Conservation (phyloP, 2,113 vertebrate genomes). For the Mirounga angustirostris region DNA sequence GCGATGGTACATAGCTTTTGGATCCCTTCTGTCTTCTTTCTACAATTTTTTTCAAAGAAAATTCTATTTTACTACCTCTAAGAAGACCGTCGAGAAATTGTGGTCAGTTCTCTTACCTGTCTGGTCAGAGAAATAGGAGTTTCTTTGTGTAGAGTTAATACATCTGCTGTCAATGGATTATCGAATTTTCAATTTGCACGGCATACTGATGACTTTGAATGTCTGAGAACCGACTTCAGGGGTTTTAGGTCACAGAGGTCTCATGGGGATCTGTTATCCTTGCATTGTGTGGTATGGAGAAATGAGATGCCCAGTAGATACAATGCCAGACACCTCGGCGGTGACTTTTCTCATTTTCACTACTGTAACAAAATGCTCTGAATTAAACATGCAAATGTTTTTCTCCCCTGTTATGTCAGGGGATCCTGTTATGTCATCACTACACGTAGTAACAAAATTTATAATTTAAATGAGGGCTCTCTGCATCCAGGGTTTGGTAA, state of each 20-base stretch:
- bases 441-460: background rate
- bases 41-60: conserved; percentile 33
- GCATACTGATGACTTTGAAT: background rate
- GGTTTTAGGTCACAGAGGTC: background rate
- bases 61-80: conserved; percentile 15
- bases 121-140: background rate
- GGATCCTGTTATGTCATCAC: background rate
- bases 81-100: background rate
- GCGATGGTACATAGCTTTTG: background rate
- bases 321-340: background rate
- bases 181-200: background rate
- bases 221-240: background rate
- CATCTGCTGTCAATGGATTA: background rate
- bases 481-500: background rate
- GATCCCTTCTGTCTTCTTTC: background rate
- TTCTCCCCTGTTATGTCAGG: background rate
- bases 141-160: background rate
- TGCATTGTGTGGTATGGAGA: too few species aligned
- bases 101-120: background rate
- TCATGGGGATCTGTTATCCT: background rate
- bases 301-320: background rate
- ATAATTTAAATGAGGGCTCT: background rate
- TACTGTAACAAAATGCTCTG: background rate
- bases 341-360: background rate
- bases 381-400: background rate